A percentile compares a stretch with the other conserved stretches of the same genome.
Evolutionary conservation across 2,797 vertebrate genomes (phyloP).

Genomic region (Melanotaenia maccullochi): DNA sequence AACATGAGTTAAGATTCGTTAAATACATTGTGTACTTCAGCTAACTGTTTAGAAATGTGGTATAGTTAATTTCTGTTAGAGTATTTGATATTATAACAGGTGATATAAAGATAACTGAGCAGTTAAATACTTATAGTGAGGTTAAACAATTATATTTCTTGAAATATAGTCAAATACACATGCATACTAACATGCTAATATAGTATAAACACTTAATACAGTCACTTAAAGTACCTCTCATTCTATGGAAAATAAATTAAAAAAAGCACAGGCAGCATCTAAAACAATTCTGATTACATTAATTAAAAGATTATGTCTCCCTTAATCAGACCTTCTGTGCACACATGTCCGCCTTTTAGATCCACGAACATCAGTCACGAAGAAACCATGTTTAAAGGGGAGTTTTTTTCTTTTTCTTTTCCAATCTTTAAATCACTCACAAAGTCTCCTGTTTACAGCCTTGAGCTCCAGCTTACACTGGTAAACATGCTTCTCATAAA

Average conservation of each 20-base stretch:
- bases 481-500: slow-evolving; percentile 43
- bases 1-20: not conserved
- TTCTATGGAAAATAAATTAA: slow-evolving; percentile 5
- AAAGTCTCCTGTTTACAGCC: slow-evolving; percentile 38
- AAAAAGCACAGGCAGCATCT: not conserved
- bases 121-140: not conserved
- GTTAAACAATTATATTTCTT: not conserved
- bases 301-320: not conserved
- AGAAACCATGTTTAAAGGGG: not conserved
- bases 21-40: not conserved
- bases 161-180: not conserved
- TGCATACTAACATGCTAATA: not conserved
- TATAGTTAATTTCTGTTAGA: not conserved
- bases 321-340: slow-evolving; percentile 14
- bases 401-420: not conserved
- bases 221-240: not conserved
- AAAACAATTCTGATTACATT: slow-evolving; percentile 1
- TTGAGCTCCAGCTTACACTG: slow-evolving; percentile 43
- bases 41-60: not conserved
- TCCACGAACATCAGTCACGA: not conserved
- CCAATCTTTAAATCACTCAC: slow-evolving; percentile 13
- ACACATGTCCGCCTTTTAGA: slow-evolving; percentile 11
- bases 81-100: not conserved
- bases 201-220: no score
- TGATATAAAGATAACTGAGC: not conserved